Evolutionary conservation across 2,113 vertebrate species (phyloP), one percentile per base, ranked within the genome.

Genomic region (Eidolon helvum): DNA sequence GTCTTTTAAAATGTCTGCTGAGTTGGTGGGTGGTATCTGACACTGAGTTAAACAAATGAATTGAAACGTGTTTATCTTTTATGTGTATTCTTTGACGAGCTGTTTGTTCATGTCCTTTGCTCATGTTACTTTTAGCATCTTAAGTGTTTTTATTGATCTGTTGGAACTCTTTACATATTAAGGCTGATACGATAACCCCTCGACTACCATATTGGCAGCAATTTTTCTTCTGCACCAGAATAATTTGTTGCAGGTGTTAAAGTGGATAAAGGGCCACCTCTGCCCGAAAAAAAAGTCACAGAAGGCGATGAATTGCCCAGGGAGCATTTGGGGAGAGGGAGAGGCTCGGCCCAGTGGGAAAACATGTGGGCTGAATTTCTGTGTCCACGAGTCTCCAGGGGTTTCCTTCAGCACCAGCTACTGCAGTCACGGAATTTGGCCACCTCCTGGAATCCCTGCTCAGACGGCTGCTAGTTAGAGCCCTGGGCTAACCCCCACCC

Each of bases 381-480:
- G 68, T 21, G 43, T 10, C 5, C 11, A 0, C 4, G 48, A 35
- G 28, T 30, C 28, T 22, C 7, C 0, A 1, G 26, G 57, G 2
- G 18, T 2, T 15, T 53, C 48, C 19, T 30, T 57, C 4, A 11
- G 68, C 4, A 1, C 48, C 61, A 87, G 68, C 57, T 40, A 3
- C 45, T 11, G 15, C 14, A 14, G 12, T 43, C 55, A n/a, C 33
- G 40, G 71, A 40, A 50, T 50, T 43, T 5, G 33, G 45, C 26
- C 30, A 28, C 10, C 63, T 79, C 57, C 65, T 2, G 21, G 24
- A 11, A 9, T 78, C 19, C n/a, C 57, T 35, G 48, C 18, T 30
- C 40, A 30, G 48, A 26, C 30, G 10, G 43, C 83, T 55, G 65
- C 72, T 63, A 15, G 28, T 48, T 21, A 33, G 18, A 57, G 40